Base-by-base conservation (phyloP, 53 echinoderm and acorn worm species). In the Stichopus horrens region DNA sequence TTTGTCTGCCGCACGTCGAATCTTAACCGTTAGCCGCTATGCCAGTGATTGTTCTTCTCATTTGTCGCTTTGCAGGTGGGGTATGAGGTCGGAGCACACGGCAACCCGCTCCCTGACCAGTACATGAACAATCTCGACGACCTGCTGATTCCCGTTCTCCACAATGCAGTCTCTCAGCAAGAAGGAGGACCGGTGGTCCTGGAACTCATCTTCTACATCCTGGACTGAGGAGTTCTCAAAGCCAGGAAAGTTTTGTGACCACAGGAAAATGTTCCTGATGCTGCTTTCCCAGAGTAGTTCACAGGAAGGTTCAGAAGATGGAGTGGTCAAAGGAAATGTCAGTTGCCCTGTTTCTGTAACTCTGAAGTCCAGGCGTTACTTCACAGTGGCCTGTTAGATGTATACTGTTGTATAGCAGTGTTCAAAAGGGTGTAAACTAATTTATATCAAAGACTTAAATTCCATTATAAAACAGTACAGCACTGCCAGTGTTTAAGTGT, bases 91-190 rank as follows among this genome's bases (percentile, higher is more conserved):
- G 99, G 99, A 74, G 91, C 99, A 20, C 94, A 94, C 51, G 92
- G 94, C 52, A 91, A 94, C 10, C 76, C 90, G 9, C 96, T 99
- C 22, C 99, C 99, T 23, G 92, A 93, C 3, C 81, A 92, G 55
- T 99, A 95, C 86, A 99, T 99, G 99, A 96, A 96, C 83, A 94
- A 93, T 52, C 89, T 99, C 55, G 99, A 99, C 85, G 96, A 99
- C 79, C 92, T 96, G 54, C 90, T 99, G 83, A 99, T 99, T 76
- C 99, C 99, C n/a, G 99, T 99, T 18, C 66, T 99, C 14, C 95
- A 95, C 86, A 96, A 93, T 73, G 99, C 99, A 52, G 96, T 99
- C 22, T 93, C 96, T 23, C 96, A 96, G 79, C 96, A 96, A 76
- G 96, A 96, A 89, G 99, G 96, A 63, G 96, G 96, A 73, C 99